A percentile compares a stretch with the other conserved stretches of the same genome.
Evolutionary conservation across 2,888 invertebrate species (phyloP).

Genomic region (Amphiduros pacificus): DNA sequence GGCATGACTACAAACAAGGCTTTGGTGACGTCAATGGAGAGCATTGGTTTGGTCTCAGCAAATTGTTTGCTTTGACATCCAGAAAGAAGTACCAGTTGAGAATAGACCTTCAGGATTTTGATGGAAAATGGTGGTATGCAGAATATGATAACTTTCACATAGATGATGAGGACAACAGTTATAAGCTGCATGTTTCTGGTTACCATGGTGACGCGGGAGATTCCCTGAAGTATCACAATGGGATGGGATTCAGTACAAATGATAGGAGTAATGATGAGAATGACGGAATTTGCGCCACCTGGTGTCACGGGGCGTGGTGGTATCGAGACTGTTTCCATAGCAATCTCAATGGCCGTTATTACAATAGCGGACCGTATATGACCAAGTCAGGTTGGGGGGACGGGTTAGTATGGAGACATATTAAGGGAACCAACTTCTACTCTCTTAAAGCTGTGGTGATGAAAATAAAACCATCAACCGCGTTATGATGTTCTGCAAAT

Average conservation of each 20-base stretch:
- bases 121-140: neutral
- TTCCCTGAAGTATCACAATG: conserved; percentile 14
- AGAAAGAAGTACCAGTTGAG: neutral
- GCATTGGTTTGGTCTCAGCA: conserved; percentile 2
- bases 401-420: conserved; percentile 11
- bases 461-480: conserved; percentile 18
- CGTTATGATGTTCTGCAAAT: too few species aligned
- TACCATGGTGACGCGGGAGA: neutral
- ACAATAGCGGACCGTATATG: conserved; percentile 4
- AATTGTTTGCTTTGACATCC: neutral
- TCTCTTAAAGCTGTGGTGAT: conserved; percentile 11
- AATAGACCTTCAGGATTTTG: neutral
- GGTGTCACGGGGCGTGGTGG: conserved; percentile 23
- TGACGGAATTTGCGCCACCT: conserved; percentile 19
- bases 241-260: conserved; percentile 15
- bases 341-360: conserved; percentile 16
- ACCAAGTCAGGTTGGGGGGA: conserved; percentile 18
- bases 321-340: conserved; percentile 18
- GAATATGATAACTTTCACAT: neutral
- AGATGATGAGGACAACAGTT: neutral
- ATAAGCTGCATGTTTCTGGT: neutral
- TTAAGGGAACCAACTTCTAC: conserved; percentile 13
- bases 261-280: conserved; percentile 17
- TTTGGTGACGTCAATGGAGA: conserved; percentile 3
- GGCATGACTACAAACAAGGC: conserved; percentile 5